These are phyloP conservation scores for Orussus abietinus DNA, from an alignment of 1,140 invertebrate species.

Conservation along the genomic window DNA sequence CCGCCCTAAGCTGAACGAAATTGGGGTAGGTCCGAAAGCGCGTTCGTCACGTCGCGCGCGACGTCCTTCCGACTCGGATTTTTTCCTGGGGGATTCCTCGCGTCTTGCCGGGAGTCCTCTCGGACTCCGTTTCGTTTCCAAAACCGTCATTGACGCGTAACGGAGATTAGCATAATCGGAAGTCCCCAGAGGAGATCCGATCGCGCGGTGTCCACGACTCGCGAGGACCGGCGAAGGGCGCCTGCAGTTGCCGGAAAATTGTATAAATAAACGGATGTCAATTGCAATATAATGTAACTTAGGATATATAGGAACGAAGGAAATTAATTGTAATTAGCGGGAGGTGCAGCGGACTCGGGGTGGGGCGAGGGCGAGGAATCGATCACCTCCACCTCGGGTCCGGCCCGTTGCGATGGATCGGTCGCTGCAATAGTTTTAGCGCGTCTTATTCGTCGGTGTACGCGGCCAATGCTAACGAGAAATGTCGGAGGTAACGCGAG, in stretches of 20 bases:
- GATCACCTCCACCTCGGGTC: neutral
- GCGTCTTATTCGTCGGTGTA: too few species aligned
- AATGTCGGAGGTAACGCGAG: too few species aligned
- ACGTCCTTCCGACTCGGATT: slow-evolving; percentile 11
- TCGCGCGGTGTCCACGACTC: neutral
- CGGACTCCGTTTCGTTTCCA: too few species aligned
- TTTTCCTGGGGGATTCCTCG: too few species aligned
- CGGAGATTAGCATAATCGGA: slow-evolving; percentile 21
- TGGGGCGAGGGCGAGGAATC: neutral
- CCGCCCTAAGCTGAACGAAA: slow-evolving; percentile 11
- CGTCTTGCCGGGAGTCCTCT: too few species aligned
- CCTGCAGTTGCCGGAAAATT: slow-evolving; percentile 22
- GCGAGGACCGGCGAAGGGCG: slow-evolving; percentile 10
- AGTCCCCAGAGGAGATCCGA: slow-evolving; percentile 12
- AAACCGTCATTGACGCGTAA: slow-evolving; percentile 9
- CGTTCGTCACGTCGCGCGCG: slow-evolving; percentile 5
- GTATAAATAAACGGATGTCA: slow-evolving; percentile 46
- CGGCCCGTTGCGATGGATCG: neutral
- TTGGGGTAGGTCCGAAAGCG: neutral
- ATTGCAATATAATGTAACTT: slow-evolving; percentile 41
- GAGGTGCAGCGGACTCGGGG: neutral
- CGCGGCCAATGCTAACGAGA: too few species aligned
- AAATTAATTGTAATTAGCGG: neutral
- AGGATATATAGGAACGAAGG: slow-evolving; percentile 2
- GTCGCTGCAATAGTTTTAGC: too few species aligned